phyloP scores from a whole-genome alignment of 2,113 vertebrate species.

The Delphinapterus leucas region DNA sequence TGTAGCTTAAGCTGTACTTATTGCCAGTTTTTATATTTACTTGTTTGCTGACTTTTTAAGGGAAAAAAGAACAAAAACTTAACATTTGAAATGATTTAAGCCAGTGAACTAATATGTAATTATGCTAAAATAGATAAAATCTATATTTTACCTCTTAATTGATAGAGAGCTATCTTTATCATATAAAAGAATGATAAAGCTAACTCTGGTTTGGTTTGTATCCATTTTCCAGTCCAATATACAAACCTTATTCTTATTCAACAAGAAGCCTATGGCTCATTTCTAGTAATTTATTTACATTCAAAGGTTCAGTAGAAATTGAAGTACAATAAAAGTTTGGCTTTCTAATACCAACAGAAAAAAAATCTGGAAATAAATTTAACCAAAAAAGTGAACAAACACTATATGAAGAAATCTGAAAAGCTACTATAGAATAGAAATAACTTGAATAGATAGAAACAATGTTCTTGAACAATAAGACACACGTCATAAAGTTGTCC shows the following conservation, averaged over 20 bases:
- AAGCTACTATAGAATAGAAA: background rate
- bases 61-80: slow-evolving; percentile 23
- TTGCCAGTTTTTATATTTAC: background rate
- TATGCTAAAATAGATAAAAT: slow-evolving; percentile 37
- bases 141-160: slow-evolving; percentile 60
- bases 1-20: slow-evolving; percentile 29
- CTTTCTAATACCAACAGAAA: background rate
- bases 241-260: slow-evolving; percentile 16
- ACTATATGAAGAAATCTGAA: background rate
- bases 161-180: background rate
- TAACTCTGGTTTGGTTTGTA: background rate
- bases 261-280: background rate
- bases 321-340: background rate
- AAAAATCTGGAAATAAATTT: background rate
- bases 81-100: slow-evolving; percentile 59
- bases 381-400: background rate
- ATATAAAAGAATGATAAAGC: slow-evolving; percentile 29
- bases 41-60: slow-evolving; percentile 40
- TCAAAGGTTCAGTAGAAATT: background rate
- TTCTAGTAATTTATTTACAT: slow-evolving; percentile 19
- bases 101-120: slow-evolving; percentile 33
- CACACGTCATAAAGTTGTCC: background rate
- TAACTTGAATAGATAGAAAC: background rate
- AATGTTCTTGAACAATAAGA: background rate
- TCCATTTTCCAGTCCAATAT: slow-evolving; percentile 22